phyloP scores from a whole-genome alignment of 2,888 invertebrate genomes.

The Protodeltote pygarga region DNA sequence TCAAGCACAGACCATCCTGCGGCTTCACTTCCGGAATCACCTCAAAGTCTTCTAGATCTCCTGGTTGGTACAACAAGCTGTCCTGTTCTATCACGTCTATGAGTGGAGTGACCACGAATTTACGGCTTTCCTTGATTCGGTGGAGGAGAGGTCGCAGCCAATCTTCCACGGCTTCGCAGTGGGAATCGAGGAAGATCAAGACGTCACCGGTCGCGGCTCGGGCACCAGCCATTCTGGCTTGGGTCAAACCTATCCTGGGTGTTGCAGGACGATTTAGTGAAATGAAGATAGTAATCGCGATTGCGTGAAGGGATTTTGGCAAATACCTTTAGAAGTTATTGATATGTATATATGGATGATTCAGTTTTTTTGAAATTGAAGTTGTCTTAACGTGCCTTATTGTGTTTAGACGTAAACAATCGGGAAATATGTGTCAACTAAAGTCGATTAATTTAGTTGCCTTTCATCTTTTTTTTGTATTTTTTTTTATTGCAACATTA shows the following conservation, averaged over 20 bases:
- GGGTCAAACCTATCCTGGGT: background rate
- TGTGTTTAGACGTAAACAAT: no score
- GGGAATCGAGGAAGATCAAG: conserved; percentile 19
- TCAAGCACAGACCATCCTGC: no score
- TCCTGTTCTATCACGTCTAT: conserved; percentile 95
- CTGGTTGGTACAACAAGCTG: conserved; percentile 80
- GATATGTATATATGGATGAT: no score
- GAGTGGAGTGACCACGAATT: conserved; percentile 95
- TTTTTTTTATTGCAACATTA: no score
- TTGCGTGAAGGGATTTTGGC: background rate
- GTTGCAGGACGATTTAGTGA: conserved; percentile 28
- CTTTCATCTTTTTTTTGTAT: no score
- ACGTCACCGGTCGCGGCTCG: conserved; percentile 29
- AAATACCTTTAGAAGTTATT: background rate
- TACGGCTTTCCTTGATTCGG: conserved; percentile 85
- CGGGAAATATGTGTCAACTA: no score
- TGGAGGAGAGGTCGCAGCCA: conserved; percentile 90
- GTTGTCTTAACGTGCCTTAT: no score
- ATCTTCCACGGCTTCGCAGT: conserved; percentile 14
- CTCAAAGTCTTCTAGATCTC: conserved; percentile 56
- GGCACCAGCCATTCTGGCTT: background rate
- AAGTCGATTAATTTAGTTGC: no score
- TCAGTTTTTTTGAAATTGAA: no score
- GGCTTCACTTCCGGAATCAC: conserved; percentile 49
- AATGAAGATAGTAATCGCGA: background rate